Conservation (phyloP, 2,888 invertebrate species). For the Marasmarcha lunaedactyla region DNA sequence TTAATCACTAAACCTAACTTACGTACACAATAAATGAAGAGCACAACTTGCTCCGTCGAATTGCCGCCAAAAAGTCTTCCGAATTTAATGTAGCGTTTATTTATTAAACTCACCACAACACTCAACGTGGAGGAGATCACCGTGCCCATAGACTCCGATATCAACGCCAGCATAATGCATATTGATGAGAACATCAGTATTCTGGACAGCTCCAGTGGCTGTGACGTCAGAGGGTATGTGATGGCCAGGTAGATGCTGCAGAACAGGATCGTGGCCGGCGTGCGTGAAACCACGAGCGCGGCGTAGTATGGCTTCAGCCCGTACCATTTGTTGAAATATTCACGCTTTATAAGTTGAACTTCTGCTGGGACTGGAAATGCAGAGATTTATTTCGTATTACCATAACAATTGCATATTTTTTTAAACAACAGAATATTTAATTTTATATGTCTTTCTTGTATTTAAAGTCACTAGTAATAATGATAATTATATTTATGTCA, state of each 20-base stretch:
- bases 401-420: not conserved
- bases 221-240: conserved; percentile 80
- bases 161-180: conserved; percentile 78
- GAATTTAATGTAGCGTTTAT: too few species aligned
- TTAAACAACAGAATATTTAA: too few species aligned
- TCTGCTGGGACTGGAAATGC: conserved; percentile 79
- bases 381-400: conserved; percentile 9
- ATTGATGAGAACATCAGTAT: conserved; percentile 77
- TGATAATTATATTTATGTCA: too few species aligned
- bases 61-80: too few species aligned
- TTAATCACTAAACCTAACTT: too few species aligned
- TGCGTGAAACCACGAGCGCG: conserved; percentile 77
- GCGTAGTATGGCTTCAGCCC: conserved; percentile 82
- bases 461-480: too few species aligned
- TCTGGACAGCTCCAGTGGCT: conserved; percentile 78
- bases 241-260: conserved; percentile 76
- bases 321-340: conserved; percentile 90
- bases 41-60: too few species aligned
- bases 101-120: conserved; percentile 80
- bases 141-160: conserved; percentile 83
- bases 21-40: too few species aligned
- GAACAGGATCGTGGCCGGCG: conserved; percentile 78
- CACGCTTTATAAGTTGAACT: conserved; percentile 81
- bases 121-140: conserved; percentile 80
- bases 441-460: too few species aligned